phyloP scores from a whole-genome alignment of 2,113 vertebrate species.

The Ophthalmolycus amberensis region DNA sequence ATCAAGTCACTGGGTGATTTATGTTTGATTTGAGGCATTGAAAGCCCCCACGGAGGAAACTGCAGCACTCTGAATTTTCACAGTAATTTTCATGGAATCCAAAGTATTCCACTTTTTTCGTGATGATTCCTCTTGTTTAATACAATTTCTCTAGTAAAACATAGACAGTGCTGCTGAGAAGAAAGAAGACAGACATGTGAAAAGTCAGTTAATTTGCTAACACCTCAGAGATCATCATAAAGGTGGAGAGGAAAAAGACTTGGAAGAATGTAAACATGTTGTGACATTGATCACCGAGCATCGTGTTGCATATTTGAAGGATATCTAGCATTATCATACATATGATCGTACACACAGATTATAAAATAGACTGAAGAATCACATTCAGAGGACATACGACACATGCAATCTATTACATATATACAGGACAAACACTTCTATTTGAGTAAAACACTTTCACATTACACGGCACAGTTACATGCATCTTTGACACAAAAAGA shows the following conservation, averaged over 20 bases:
- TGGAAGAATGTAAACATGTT: slow-evolving; percentile 9
- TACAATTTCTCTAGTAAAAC: background rate
- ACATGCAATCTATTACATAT: background rate
- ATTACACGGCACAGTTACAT: background rate
- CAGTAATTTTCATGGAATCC: background rate
- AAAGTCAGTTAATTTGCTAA: slow-evolving; percentile 31
- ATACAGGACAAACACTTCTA: background rate
- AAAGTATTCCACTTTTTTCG: background rate
- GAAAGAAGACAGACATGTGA: background rate
- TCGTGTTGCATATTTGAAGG: background rate
- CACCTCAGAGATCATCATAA: background rate
- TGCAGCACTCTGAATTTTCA: background rate
- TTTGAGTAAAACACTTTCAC: background rate
- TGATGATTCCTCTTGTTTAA: background rate
- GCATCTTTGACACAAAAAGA: background rate
- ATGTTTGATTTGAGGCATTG: background rate
- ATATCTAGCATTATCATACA: background rate
- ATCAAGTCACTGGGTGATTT: background rate
- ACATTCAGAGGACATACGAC: background rate
- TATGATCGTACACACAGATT: background rate
- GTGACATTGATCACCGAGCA: background rate
- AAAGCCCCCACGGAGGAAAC: background rate
- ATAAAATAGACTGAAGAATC: background rate
- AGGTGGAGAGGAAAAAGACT: background rate
- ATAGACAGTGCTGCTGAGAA: background rate